Percentiles rank a stretch among this genome's conserved stretches.
Conservation (phyloP, 2,888 invertebrate genomes). For the Temnothorax rugatulus region DNA sequence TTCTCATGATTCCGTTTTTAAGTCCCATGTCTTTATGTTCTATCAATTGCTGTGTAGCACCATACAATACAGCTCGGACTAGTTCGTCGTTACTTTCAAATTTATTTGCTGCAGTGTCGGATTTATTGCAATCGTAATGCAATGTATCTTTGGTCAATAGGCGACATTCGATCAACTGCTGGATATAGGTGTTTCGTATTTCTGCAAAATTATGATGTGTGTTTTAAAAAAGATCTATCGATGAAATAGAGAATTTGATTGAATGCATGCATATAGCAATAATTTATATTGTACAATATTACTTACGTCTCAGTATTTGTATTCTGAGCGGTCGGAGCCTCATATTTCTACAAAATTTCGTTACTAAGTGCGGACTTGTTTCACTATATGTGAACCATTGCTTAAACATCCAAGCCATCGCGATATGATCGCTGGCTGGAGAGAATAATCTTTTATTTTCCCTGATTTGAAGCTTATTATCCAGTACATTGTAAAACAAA, state of each 20-base stretch:
- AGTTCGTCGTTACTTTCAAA: constrained; percentile 88
- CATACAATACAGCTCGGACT: constrained; percentile 88
- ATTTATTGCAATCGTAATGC: constrained; percentile 57
- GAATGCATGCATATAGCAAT: background rate
- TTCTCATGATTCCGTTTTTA: constrained; percentile 87
- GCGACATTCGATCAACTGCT: constrained; percentile 87
- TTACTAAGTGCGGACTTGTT: background rate
- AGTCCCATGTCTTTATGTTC: constrained; percentile 86
- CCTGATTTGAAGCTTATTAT: constrained; percentile 87
- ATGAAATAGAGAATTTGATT: background rate
- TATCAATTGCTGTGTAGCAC: constrained; percentile 88
- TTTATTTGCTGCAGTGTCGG: constrained; percentile 84
- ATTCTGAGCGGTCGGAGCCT: background rate
- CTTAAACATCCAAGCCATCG: constrained; percentile 88
- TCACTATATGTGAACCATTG: constrained; percentile 84
- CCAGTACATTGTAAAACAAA: constrained; percentile 87
- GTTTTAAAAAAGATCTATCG: background rate
- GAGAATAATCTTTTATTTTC: constrained; percentile 87
- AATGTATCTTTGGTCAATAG: constrained; percentile 77
- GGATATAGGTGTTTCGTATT: constrained; percentile 87
- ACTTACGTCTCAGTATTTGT: constrained; percentile 4
- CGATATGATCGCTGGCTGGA: constrained; percentile 89
- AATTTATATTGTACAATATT: background rate
- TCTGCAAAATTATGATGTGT: constrained; percentile 85
- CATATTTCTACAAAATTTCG: constrained; percentile 30